Conservation (phyloP, 1,140 invertebrate species). For the Sminthurinus signatus region DNA sequence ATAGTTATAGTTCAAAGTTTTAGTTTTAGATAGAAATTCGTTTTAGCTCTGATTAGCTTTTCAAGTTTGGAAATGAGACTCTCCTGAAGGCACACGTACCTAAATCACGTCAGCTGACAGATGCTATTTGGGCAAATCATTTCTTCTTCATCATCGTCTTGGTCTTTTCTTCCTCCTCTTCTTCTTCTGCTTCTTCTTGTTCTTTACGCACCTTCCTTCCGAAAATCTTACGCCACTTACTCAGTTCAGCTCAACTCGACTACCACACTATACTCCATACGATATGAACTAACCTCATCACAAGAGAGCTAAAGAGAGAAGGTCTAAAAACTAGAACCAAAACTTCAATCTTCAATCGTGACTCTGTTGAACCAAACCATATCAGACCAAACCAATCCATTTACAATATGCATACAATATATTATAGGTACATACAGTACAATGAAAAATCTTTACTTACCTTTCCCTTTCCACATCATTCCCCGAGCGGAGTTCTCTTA, state of each 20-base stretch:
- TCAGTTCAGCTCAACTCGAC: too few relatives aligned
- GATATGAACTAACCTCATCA: neutral
- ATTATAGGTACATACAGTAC: too few relatives aligned
- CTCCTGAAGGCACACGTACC: slow-evolving; percentile 27
- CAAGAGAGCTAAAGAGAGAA: too few relatives aligned
- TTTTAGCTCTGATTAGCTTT: slow-evolving; percentile 21
- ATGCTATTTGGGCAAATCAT: slow-evolving; percentile 33
- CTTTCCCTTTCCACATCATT: neutral
- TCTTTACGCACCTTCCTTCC: slow-evolving; percentile 12
- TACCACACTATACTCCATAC: neutral
- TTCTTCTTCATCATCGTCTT: too few relatives aligned
- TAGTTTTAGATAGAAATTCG: too few relatives aligned
- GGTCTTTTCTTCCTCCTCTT: too few relatives aligned
- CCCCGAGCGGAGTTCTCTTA: neutral
- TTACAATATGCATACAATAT: too few relatives aligned
- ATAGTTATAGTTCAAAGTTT: too few relatives aligned
- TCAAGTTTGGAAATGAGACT: slow-evolving; percentile 28
- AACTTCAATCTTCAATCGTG: slow-evolving; percentile 2
- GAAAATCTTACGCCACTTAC: slow-evolving; percentile 1
- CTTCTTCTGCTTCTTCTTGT: too few relatives aligned
- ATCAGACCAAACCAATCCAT: too few relatives aligned
- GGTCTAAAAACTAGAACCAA: too few relatives aligned
- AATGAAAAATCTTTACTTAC: too few relatives aligned
- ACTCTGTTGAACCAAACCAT: slow-evolving; percentile 1
- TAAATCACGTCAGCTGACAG: slow-evolving; percentile 34